Conservation (phyloP, 2,797 vertebrate genomes). For the Falco novaeseelandiae region DNA sequence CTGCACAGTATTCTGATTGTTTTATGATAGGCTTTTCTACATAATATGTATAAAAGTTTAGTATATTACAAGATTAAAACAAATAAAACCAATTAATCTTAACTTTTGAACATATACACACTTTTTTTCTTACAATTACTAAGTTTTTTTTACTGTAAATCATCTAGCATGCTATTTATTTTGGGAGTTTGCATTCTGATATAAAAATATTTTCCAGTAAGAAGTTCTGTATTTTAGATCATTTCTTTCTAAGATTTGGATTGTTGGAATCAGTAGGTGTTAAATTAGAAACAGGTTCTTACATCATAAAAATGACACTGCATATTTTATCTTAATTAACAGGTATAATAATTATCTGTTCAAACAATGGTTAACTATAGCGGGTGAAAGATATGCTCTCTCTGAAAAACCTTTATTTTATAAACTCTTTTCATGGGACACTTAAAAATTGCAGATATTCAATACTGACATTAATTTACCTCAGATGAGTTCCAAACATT, state of each 20-base stretch:
- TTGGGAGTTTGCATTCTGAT: background rate
- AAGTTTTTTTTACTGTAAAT: background rate
- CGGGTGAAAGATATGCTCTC: background rate
- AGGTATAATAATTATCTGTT: background rate
- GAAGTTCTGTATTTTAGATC: background rate
- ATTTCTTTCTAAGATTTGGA: background rate
- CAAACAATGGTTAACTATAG: background rate
- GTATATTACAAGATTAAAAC: background rate
- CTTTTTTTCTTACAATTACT: background rate
- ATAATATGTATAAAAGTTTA: background rate
- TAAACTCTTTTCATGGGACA: background rate
- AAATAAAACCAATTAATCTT: background rate
- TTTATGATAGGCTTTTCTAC: background rate
- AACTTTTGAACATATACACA: background rate
- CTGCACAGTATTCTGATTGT: background rate
- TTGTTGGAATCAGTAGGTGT: background rate
- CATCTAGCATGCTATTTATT: background rate
- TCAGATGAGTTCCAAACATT: background rate
- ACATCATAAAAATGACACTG: background rate
- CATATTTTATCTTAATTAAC: background rate
- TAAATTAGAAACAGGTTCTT: background rate
- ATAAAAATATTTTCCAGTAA: background rate
- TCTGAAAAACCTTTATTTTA: background rate
- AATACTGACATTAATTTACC: background rate
- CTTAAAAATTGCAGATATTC: background rate